These are phyloP conservation scores for Oreochromis niloticus DNA, from an alignment of 2,113 vertebrate species.

Conservation along the genomic window DNA sequence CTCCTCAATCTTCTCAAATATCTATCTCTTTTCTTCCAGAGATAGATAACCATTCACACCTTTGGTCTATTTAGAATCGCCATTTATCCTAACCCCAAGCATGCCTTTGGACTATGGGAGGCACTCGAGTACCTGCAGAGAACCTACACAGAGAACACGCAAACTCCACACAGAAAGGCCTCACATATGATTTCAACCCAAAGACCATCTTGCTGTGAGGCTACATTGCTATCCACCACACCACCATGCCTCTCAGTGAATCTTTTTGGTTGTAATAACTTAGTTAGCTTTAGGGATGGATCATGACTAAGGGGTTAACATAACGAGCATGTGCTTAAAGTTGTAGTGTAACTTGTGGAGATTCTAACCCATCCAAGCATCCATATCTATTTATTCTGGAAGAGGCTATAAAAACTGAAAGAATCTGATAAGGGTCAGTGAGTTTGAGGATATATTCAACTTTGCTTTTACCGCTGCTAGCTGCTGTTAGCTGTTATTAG, in stretches of 20 bases:
- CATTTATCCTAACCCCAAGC: neutral
- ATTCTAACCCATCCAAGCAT: neutral
- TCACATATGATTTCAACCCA: neutral
- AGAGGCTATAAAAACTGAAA: neutral
- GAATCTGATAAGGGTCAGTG: neutral
- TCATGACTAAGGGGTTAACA: neutral
- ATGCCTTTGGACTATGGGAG: neutral
- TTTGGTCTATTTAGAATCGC: neutral
- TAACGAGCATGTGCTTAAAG: neutral
- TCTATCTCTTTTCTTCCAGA: neutral
- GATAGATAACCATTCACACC: neutral
- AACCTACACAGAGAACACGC: neutral
- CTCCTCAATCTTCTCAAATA: neutral
- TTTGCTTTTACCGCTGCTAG: neutral
- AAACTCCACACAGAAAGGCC: neutral
- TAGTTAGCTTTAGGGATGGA: neutral
- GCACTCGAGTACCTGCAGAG: neutral
- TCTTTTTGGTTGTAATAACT: neutral
- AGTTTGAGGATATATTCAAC: neutral
- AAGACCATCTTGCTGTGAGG: neutral
- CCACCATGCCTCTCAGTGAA: neutral
- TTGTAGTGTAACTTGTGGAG: neutral
- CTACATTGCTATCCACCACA: neutral
- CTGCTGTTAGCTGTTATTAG: neutral
- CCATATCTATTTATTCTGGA: neutral